Conservation (phyloP, 1,140 invertebrate species). For the Hyles euphorbiae region DNA sequence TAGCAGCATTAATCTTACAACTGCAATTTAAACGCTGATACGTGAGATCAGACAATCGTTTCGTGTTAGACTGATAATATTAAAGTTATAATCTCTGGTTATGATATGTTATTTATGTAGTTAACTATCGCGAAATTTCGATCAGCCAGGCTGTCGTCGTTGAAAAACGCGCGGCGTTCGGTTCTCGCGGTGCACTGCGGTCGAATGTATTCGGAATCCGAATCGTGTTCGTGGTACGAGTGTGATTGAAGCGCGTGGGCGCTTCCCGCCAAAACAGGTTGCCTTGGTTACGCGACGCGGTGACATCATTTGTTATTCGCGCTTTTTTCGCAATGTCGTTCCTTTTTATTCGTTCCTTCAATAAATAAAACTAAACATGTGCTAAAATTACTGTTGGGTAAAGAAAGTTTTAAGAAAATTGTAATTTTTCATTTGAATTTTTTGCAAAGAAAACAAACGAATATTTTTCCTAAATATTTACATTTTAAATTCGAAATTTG, state of each 20-base stretch:
- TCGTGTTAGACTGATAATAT: too few species aligned
- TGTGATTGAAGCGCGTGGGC: slow-evolving; percentile 33
- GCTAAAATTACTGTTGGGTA: too few species aligned
- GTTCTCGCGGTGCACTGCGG: slow-evolving; percentile 67
- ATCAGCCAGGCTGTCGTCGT: slow-evolving; percentile 62
- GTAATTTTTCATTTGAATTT: too few species aligned
- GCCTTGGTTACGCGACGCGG: slow-evolving; percentile 54
- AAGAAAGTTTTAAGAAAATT: too few species aligned
- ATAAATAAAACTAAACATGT: slow-evolving; percentile 1
- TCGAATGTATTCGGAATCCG: slow-evolving; percentile 45
- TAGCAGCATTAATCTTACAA: too few species aligned
- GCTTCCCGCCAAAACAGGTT: slow-evolving; percentile 65
- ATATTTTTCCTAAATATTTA: too few species aligned
- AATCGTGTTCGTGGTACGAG: slow-evolving; percentile 9
- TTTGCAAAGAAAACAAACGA: too few species aligned
- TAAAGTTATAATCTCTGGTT: too few species aligned
- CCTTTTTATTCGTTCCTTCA: neutral
- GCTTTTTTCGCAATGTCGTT: slow-evolving; percentile 11
- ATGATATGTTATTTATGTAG: neutral
- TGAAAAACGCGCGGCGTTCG: slow-evolving; percentile 41
- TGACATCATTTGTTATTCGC: slow-evolving; percentile 7
- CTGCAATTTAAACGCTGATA: too few species aligned
- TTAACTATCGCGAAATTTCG: slow-evolving; percentile 42
- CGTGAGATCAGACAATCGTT: too few species aligned
- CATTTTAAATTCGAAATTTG: too few species aligned